phyloP scores from a whole-genome alignment of 2,888 invertebrate genomes.

The Aporophyla nigra region DNA sequence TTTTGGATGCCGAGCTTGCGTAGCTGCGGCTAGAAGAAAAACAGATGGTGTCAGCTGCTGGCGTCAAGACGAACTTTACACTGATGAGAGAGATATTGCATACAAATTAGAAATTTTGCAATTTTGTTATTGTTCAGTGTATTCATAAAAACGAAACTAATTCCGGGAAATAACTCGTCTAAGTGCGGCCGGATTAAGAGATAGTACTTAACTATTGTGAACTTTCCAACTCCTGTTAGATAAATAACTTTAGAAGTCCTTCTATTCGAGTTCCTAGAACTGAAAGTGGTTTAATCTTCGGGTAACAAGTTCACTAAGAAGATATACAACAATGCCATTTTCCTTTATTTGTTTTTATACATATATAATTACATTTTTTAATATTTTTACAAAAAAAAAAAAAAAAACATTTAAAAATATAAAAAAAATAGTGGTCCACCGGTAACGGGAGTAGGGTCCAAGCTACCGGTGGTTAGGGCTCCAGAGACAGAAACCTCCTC shows the following conservation, averaged over 20 bases:
- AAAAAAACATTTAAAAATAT: too few relatives aligned
- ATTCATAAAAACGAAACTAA: background rate
- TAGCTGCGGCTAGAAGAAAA: constrained; percentile 34
- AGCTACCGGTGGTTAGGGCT: too few relatives aligned
- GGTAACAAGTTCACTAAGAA: background rate
- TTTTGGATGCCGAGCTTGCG: constrained; percentile 31
- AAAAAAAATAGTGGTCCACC: too few relatives aligned
- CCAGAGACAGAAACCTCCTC: too few relatives aligned
- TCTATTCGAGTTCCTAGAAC: background rate
- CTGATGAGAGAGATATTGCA: constrained; percentile 31
- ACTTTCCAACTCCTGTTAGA: constrained; percentile 12
- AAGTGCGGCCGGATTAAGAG: background rate
- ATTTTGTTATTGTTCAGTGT: constrained; percentile 17
- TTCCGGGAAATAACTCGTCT: background rate
- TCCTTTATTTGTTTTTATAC: too few relatives aligned
- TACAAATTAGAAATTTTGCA: constrained; percentile 17
- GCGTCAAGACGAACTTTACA: constrained; percentile 26
- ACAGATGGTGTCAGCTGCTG: constrained; percentile 49
- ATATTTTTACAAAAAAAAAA: too few relatives aligned
- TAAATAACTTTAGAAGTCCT: constrained; percentile 9
- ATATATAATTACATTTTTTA: too few relatives aligned
- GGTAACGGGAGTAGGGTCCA: too few relatives aligned
- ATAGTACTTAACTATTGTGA: background rate
- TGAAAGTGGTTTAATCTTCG: background rate
- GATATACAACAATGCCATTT: too few relatives aligned